Conservation (phyloP, 2,113 vertebrate genomes). For the Mustela nigripes region DNA sequence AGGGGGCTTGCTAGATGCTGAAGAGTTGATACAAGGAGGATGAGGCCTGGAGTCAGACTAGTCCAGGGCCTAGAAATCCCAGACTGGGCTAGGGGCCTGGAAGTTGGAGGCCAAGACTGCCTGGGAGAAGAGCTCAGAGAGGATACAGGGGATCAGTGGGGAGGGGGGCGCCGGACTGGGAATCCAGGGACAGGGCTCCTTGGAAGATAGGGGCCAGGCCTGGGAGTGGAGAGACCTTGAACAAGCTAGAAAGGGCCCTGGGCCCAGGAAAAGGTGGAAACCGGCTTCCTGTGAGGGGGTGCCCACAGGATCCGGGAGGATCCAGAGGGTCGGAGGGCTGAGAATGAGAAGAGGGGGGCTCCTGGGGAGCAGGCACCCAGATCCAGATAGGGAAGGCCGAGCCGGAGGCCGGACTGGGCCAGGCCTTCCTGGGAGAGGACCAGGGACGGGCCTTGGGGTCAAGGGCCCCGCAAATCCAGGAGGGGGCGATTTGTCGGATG, state of each 20-base stretch:
- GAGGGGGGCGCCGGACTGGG: not conserved
- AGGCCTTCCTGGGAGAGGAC: conserved; percentile 35
- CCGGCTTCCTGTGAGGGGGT: conserved; percentile 45
- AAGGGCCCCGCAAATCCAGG: conserved; percentile 3
- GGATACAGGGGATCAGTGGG: not conserved
- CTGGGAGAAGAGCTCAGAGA: conserved; percentile 49
- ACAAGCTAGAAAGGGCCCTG: conserved; percentile 54
- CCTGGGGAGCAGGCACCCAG: not conserved
- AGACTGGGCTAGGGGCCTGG: conserved; percentile 16
- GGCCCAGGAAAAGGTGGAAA: conserved; percentile 66
- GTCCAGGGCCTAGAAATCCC: conserved; percentile 48
- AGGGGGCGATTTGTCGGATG: not conserved
- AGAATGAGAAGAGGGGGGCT: not conserved
- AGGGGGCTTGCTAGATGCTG: conserved; percentile 41
- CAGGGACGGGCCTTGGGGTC: conserved; percentile 58
- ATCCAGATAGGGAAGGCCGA: not conserved
- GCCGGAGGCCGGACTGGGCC: not conserved
- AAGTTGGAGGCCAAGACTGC: conserved; percentile 52
- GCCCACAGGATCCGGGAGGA: not conserved
- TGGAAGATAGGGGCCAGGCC: conserved; percentile 48
- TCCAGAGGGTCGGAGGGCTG: not conserved
- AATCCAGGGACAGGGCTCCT: conserved; percentile 20
- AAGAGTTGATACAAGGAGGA: not conserved
- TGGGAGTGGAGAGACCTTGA: conserved; percentile 70
- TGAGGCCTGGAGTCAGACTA: conserved; percentile 50